Percentiles rank a stretch among this genome's conserved stretches.
phyloP scores from a whole-genome alignment of 2,888 invertebrate species.

The Automeris io region DNA sequence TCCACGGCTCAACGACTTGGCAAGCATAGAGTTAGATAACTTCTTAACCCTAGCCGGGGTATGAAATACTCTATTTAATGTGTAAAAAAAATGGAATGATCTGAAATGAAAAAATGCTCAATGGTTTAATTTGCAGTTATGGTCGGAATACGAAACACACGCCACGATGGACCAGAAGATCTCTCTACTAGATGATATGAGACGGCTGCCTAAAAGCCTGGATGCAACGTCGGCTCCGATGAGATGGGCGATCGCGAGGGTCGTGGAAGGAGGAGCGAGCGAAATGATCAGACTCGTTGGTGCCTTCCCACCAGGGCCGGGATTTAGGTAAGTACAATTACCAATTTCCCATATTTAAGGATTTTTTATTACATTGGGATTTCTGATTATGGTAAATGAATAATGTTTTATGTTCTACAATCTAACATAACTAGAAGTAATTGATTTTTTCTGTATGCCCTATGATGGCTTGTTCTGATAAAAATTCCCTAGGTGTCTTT shows the following conservation, averaged over 20 bases:
- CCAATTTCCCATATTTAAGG: too few relatives aligned
- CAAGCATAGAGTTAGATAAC: too few relatives aligned
- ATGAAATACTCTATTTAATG: too few relatives aligned
- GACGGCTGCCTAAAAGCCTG: background rate
- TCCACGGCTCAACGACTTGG: too few relatives aligned
- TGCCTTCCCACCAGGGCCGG: background rate
- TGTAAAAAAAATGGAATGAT: too few relatives aligned
- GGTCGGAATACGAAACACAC: conserved; percentile 2
- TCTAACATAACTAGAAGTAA: too few relatives aligned
- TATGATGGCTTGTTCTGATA: background rate
- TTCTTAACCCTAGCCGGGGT: too few relatives aligned
- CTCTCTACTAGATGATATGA: conserved; percentile 1
- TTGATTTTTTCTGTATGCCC: background rate
- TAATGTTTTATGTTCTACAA: too few relatives aligned
- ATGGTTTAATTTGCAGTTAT: conserved; percentile 3
- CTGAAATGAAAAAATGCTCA: too few relatives aligned
- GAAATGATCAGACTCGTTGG: conserved; percentile 1
- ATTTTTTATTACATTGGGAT: too few relatives aligned
- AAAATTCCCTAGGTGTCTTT: background rate
- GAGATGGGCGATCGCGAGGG: background rate
- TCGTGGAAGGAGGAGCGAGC: background rate
- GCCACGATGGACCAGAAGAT: conserved; percentile 2
- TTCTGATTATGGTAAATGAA: too few relatives aligned
- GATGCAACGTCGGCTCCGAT: background rate
- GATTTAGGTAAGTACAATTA: conserved; percentile 3